Conservation (phyloP, 2,797 vertebrate species). For the Diplodus puntazzo region DNA sequence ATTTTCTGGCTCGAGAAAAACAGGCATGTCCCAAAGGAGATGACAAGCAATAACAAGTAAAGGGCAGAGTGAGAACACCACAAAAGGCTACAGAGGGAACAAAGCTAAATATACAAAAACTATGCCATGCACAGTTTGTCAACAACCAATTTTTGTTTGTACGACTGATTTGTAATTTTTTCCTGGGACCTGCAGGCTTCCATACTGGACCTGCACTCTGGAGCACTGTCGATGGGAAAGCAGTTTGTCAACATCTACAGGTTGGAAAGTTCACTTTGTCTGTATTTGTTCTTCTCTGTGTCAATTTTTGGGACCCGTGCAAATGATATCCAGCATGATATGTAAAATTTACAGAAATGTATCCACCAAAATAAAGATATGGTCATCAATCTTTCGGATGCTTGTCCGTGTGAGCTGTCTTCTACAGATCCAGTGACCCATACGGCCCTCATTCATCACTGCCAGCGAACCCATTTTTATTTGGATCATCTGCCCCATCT, state of each 20-base stretch:
- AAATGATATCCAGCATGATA: background rate
- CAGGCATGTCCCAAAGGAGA: constrained; percentile 39
- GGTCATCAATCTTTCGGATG: constrained; percentile 41
- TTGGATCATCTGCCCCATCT: constrained; percentile 15
- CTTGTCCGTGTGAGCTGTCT: constrained; percentile 16
- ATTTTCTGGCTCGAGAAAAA: constrained; percentile 48
- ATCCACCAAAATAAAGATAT: background rate
- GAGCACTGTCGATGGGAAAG: constrained; percentile 94
- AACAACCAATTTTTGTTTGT: constrained; percentile 1
- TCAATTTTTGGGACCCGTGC: background rate
- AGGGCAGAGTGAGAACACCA: constrained; percentile 29
- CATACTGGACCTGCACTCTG: constrained; percentile 96
- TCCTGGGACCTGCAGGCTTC: constrained; percentile 88
- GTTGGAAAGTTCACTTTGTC: constrained; percentile 76
- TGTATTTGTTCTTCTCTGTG: background rate
- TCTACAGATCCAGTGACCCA: constrained; percentile 31
- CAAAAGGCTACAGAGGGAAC: background rate
- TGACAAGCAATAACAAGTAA: constrained; percentile 53
- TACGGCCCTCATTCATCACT: constrained; percentile 47
- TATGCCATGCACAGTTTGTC: background rate
- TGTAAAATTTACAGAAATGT: constrained; percentile 21
- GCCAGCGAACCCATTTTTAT: constrained; percentile 11
- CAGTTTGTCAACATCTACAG: constrained; percentile 98
- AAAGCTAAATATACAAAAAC: background rate
- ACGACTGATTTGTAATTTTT: constrained; percentile 22